Evolutionary conservation across 2,888 invertebrate species (phyloP).

Genomic region (Physocephala rufipes): DNA sequence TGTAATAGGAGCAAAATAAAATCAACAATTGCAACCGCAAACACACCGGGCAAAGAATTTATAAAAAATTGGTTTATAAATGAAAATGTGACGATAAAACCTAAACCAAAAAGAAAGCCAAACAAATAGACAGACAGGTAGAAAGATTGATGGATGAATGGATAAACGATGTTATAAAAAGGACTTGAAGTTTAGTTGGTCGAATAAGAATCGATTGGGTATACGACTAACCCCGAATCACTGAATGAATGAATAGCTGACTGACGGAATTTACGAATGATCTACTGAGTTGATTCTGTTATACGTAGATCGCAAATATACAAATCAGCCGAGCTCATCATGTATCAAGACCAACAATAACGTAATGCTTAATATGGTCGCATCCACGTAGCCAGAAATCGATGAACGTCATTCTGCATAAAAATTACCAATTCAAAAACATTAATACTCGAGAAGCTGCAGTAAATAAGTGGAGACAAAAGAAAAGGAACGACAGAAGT

Average conservation of each 20-base stretch:
- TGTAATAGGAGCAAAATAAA: background rate
- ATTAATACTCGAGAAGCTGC: conserved; percentile 5
- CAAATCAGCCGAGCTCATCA: conserved; percentile 35
- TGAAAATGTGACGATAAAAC: conserved; percentile 45
- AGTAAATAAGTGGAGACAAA: background rate
- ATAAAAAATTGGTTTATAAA: conserved; percentile 39
- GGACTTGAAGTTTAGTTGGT: conserved; percentile 11
- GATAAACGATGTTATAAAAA: conserved; percentile 23
- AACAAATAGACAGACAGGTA: background rate
- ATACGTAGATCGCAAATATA: conserved; percentile 29
- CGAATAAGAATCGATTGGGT: too few relatives aligned
- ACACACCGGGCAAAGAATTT: conserved; percentile 42
- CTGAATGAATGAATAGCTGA: conserved; percentile 46
- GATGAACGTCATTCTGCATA: conserved; percentile 31
- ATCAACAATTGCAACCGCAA: conserved; percentile 33
- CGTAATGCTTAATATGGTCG: background rate
- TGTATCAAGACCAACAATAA: background rate
- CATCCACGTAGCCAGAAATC: conserved; percentile 17
- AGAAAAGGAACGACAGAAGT: too few relatives aligned
- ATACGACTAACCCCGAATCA: background rate
- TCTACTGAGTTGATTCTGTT: conserved; percentile 20
- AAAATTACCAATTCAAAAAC: conserved; percentile 35
- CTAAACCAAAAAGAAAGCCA: conserved; percentile 35
- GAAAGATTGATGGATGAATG: background rate
- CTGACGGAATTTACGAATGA: conserved; percentile 40